These are phyloP conservation scores for Cebidichthys violaceus DNA, from an alignment of 2,113 vertebrate genomes.

Conservation along the genomic window DNA sequence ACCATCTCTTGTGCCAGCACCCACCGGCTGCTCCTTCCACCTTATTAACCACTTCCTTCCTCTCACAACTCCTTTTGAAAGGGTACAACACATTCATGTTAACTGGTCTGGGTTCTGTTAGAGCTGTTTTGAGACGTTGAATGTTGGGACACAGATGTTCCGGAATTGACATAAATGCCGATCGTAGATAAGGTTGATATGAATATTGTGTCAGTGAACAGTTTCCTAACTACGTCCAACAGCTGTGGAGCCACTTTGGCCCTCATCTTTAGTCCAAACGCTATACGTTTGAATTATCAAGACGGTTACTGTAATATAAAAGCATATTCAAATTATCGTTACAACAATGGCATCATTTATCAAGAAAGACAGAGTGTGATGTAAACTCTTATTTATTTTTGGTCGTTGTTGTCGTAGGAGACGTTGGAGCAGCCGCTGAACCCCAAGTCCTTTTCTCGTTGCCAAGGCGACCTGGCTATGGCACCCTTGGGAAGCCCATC, in stretches of 20 bases:
- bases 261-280: not conserved
- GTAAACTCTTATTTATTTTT: not conserved
- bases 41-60: conserved; percentile 70
- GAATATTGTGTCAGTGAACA: not conserved
- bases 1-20: conserved; percentile 15
- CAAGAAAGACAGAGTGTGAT: no score
- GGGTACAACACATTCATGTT: not conserved
- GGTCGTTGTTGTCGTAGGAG: conserved; percentile 79
- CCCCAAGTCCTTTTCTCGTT: conserved; percentile 93
- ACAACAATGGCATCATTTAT: not conserved
- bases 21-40: conserved; percentile 20
- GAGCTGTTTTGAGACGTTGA: not conserved
- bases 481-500: conserved; percentile 97
- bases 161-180: not conserved
- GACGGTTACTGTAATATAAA: not conserved
- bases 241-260: not conserved
- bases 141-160: not conserved
- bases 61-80: conserved; percentile 21
- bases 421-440: conserved; percentile 84
- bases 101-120: not conserved
- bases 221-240: not conserved
- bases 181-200: not conserved
- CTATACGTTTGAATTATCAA: not conserved
- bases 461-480: conserved; percentile 96
- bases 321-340: not conserved